These are phyloP conservation scores for Meta bourneti DNA, from an alignment of 2,888 invertebrate genomes.

Conservation along the genomic window DNA sequence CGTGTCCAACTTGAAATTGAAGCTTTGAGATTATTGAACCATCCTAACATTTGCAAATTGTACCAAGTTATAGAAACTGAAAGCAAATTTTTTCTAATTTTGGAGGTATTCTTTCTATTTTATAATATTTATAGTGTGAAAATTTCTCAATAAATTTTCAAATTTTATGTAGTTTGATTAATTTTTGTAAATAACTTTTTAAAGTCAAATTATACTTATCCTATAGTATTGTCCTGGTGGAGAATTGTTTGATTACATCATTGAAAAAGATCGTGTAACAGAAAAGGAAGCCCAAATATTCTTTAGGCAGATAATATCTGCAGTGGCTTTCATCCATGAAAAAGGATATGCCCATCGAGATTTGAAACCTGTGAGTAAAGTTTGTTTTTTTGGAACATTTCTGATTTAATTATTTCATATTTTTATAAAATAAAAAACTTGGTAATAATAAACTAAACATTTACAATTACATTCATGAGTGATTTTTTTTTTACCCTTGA, in stretches of 20 bases:
- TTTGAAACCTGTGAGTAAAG: slow-evolving; percentile 87
- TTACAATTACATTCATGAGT: no score
- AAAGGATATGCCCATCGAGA: slow-evolving; percentile 90
- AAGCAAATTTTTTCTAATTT: slow-evolving; percentile 87
- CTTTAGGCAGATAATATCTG: slow-evolving; percentile 89
- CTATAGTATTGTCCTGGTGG: slow-evolving; percentile 88
- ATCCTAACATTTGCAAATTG: slow-evolving; percentile 88
- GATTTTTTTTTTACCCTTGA: no score
- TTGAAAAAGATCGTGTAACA: slow-evolving; percentile 86
- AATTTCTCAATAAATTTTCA: not conserved
- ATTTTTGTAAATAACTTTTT: not conserved
- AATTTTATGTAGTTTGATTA: not conserved
- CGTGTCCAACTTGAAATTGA: slow-evolving; percentile 87
- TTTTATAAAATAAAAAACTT: no score
- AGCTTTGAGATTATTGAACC: slow-evolving; percentile 86
- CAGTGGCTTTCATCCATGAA: slow-evolving; percentile 88
- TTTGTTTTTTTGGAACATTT: not conserved
- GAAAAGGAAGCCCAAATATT: slow-evolving; percentile 88
- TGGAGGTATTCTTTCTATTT: slow-evolving; percentile 83
- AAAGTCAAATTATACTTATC: not conserved
- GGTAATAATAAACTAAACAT: no score
- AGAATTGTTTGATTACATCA: slow-evolving; percentile 92
- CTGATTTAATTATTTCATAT: no score
- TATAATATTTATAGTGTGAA: not conserved
- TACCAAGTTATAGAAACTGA: slow-evolving; percentile 90